Evolutionary conservation across 2,888 invertebrate species (phyloP), one percentile per base, ranked within the genome.

Genomic region (Empis livida): DNA sequence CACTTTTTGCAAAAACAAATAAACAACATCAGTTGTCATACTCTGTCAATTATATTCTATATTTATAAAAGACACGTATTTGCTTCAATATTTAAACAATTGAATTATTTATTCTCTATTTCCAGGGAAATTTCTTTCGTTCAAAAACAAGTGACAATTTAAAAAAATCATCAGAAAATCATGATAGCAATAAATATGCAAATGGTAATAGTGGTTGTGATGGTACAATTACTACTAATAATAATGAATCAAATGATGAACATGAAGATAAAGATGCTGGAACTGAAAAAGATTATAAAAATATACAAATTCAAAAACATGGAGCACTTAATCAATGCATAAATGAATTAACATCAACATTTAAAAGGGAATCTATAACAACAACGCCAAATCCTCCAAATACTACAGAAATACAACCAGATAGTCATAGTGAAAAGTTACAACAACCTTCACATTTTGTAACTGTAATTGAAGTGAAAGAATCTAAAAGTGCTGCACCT

Each of bases 401-500:
- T 44, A 44, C 30, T 47, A 42, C 23, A 37, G 48, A 46, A 14
- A 62, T 66, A 61, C 44, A 37, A 17, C 47, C 47, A n/a, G 53
- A 54, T 30, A 46, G 48, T 23, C 43, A 42, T n/a, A 43, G 32
- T 20, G 46, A 20, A 43, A 32, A 54, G 47, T 55, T 54, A 44
- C 61, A 61, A 48, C 43, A 56, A 43, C 59, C 65, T 44, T 68
- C 70, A 51, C 69, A 87, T 69, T 90, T 89, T 71, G 81, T 90
- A 55, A 90, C 89, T 51, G 89, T 90, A 55, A 90, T 90, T 59
- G 86, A 88, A 77, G 88, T 90, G 37, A 89, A 88, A 68, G 89
- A 88, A 65, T 72, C 80, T 59, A 81, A 81, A 62, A 71, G n/a
- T 13, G 13, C 73, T 56, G 44, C 48, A 32, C 42, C 50, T 14